Conservation (phyloP, 2,113 vertebrate genomes). For the Callipepla californica region DNA sequence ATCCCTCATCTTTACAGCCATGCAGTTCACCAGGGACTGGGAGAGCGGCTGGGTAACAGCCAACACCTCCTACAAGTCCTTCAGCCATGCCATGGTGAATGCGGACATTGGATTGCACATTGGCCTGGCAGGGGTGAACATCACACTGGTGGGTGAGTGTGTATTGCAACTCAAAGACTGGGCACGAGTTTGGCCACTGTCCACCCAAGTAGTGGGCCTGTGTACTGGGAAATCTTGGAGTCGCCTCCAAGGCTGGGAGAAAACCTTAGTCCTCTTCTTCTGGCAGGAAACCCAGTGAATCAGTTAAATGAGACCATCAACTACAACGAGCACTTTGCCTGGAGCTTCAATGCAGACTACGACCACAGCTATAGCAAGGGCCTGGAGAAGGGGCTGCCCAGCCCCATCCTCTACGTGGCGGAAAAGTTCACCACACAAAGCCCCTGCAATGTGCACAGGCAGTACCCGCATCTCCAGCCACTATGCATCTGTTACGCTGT, state of each 20-base stretch:
- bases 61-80: slow-evolving; percentile 92
- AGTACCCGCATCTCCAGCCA: slow-evolving; percentile 86
- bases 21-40: slow-evolving; percentile 92
- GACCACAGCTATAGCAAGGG: slow-evolving; percentile 80
- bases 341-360: slow-evolving; percentile 76
- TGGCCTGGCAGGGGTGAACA: slow-evolving; percentile 88
- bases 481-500: slow-evolving; percentile 86
- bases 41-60: slow-evolving; percentile 82
- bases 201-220: background rate
- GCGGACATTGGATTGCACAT: slow-evolving; percentile 86
- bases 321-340: slow-evolving; percentile 93
- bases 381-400: slow-evolving; percentile 87
- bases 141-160: slow-evolving; percentile 89
- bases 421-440: slow-evolving; percentile 90
- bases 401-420: slow-evolving; percentile 91
- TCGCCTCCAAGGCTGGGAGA: background rate
- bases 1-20: slow-evolving; percentile 69
- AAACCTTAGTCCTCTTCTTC: background rate
- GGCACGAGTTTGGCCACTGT: rapidly evolving
- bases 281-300: slow-evolving; percentile 85
- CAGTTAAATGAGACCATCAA: slow-evolving; percentile 94
- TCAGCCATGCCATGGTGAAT: slow-evolving; percentile 81
- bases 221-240: background rate
- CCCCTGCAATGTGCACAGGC: slow-evolving; percentile 83
- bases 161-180: too few relatives aligned